phyloP scores from a whole-genome alignment of 2,888 invertebrate species.

The Agrenia bidenticulata region DNA sequence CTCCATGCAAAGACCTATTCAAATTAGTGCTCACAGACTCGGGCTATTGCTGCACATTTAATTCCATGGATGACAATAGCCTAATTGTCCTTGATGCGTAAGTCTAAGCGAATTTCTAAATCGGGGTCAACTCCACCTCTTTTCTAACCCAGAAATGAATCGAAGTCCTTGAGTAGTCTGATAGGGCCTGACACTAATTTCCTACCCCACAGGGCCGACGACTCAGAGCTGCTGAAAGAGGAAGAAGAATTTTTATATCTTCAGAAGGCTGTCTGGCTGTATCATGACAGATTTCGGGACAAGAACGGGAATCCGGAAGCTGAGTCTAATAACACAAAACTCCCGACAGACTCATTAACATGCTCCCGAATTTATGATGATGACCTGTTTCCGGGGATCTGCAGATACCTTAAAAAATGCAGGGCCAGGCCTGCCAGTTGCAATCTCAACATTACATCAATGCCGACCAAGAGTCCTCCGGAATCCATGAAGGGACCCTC shows the following conservation, averaged over 20 bases:
- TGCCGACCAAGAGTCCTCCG: slow-evolving; percentile 16
- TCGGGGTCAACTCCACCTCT: no score
- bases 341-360: slow-evolving; percentile 38
- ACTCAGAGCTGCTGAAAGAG: slow-evolving; percentile 45
- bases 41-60: slow-evolving; percentile 52
- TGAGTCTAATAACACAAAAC: slow-evolving; percentile 26
- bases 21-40: slow-evolving; percentile 50
- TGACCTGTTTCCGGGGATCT: slow-evolving; percentile 48
- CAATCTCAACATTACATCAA: slow-evolving; percentile 23
- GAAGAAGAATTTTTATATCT: slow-evolving; percentile 50
- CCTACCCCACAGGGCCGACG: slow-evolving; percentile 21
- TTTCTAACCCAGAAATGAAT: no score
- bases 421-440: slow-evolving; percentile 40
- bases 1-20: slow-evolving; percentile 44
- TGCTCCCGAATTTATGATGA: slow-evolving; percentile 47
- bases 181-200: no score
- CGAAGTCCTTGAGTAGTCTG: background rate
- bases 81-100: slow-evolving; percentile 27
- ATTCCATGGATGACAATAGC: slow-evolving; percentile 39
- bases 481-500: slow-evolving; percentile 20
- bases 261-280: slow-evolving; percentile 52
- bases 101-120: no score
- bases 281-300: slow-evolving; percentile 40
- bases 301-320: slow-evolving; percentile 31
- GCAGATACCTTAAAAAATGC: slow-evolving; percentile 43